These are phyloP conservation scores for Boleophthalmus pectinirostris DNA, from an alignment of 2,113 vertebrate genomes.

Conservation along the genomic window DNA sequence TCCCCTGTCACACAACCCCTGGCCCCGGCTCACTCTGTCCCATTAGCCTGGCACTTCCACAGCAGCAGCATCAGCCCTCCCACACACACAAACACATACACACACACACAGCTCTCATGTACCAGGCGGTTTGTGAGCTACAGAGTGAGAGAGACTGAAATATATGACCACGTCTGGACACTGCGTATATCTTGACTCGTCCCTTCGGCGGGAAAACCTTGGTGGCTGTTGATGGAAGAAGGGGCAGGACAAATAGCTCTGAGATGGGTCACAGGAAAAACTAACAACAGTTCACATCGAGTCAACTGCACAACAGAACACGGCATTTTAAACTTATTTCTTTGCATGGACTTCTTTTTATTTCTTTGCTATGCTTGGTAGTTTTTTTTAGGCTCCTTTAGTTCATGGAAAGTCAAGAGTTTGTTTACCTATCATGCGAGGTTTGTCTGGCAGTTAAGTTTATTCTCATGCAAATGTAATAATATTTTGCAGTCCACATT, in stretches of 20 bases:
- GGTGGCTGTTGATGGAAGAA: conserved; percentile 61
- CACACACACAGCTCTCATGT: conserved; percentile 15
- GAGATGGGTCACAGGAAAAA: conserved; percentile 50
- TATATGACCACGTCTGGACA: conserved; percentile 60
- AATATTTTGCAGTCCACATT: too few species aligned
- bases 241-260: conserved; percentile 55
- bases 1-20: conserved; percentile 66
- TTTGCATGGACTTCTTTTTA: neutral
- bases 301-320: conserved; percentile 27
- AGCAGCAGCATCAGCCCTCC: conserved; percentile 27
- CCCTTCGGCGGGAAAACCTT: conserved; percentile 60
- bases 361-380: neutral
- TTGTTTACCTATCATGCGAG: neutral
- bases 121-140: conserved; percentile 38
- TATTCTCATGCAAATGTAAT: neutral
- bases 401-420: too few species aligned
- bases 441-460: neutral
- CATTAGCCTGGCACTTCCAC: conserved; percentile 49
- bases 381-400: neutral
- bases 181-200: conserved; percentile 61
- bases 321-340: neutral
- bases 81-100: conserved; percentile 12
- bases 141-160: conserved; percentile 60
- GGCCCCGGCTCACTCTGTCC: conserved; percentile 58
- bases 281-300: conserved; percentile 22